These are phyloP conservation scores for Solenopsis fugax DNA, from an alignment of 1,140 invertebrate species.

Conservation along the genomic window DNA sequence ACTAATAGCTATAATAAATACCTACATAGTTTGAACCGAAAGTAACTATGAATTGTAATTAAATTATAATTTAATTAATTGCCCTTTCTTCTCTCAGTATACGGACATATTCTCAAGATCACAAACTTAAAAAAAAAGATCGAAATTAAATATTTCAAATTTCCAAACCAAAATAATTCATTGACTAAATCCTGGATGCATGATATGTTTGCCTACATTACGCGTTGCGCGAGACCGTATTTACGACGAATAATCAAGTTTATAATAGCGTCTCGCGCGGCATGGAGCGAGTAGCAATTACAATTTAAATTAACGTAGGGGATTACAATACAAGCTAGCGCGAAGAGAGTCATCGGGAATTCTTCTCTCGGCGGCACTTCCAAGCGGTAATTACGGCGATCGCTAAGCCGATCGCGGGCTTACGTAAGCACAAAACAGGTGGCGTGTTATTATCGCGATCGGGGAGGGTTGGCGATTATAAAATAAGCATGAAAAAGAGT, in stretches of 20 bases:
- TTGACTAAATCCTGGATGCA: background rate
- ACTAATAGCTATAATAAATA: too few species aligned
- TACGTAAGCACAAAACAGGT: constrained; percentile 50
- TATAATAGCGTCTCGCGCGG: background rate
- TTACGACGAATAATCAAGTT: background rate
- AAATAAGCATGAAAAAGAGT: constrained; percentile 48
- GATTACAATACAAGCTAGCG: constrained; percentile 5
- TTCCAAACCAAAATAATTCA: background rate
- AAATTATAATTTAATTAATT: too few species aligned
- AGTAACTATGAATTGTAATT: too few species aligned
- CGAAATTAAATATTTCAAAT: too few species aligned
- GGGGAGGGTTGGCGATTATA: constrained; percentile 6
- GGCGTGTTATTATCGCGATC: constrained; percentile 19
- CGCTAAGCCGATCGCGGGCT: constrained; percentile 33
- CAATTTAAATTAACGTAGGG: constrained; percentile 14
- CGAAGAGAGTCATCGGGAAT: constrained; percentile 11
- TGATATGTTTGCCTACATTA: background rate
- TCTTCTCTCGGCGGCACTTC: background rate
- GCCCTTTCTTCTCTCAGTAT: too few species aligned
- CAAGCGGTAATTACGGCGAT: constrained; percentile 9
- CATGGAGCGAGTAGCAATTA: background rate
- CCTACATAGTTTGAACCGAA: too few species aligned
- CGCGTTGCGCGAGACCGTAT: background rate
- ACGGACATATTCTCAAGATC: too few species aligned
- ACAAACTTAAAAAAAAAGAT: too few species aligned